Conservation (phyloP, 2,888 invertebrate genomes). For the Bedellia somnulentella region DNA sequence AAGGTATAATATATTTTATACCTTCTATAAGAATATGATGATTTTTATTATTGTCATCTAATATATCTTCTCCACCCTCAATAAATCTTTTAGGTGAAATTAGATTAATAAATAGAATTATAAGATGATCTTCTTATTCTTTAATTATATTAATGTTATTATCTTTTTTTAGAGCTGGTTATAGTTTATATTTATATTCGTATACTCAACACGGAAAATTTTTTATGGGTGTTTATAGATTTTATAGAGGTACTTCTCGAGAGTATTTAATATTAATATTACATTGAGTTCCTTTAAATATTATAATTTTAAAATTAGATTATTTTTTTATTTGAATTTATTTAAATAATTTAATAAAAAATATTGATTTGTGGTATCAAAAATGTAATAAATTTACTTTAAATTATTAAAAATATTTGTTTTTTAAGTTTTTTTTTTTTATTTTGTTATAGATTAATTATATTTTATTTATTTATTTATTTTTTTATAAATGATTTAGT, state of each 20-base stretch:
- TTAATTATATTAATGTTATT: constrained; percentile 57
- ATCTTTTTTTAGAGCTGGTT: constrained; percentile 67
- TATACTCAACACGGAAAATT: constrained; percentile 63
- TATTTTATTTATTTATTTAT: constrained; percentile 39
- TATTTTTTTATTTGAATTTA: constrained; percentile 51
- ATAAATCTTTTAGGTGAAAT: constrained; percentile 70
- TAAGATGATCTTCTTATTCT: constrained; percentile 47
- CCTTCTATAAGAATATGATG: constrained; percentile 63
- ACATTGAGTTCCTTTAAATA: constrained; percentile 67
- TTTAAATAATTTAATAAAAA: constrained; percentile 68
- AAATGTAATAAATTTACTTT: constrained; percentile 57
- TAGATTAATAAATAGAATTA: constrained; percentile 63
- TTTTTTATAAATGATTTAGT: constrained; percentile 42
- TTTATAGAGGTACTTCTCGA: constrained; percentile 44
- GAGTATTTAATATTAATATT: constrained; percentile 65
- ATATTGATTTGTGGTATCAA: constrained; percentile 69
- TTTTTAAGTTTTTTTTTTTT: constrained; percentile 51
- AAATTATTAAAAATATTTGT: constrained; percentile 55
- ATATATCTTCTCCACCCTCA: constrained; percentile 69
- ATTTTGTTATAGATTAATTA: no score
- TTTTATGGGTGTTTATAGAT: constrained; percentile 48
- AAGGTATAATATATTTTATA: constrained; percentile 62
- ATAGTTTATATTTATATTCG: constrained; percentile 67
- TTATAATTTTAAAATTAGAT: constrained; percentile 60
- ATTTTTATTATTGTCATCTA: constrained; percentile 65